Evolutionary conservation across 92 coral and sea anemone species (phyloP).

Genomic region (Parazoanthus swiftii): DNA sequence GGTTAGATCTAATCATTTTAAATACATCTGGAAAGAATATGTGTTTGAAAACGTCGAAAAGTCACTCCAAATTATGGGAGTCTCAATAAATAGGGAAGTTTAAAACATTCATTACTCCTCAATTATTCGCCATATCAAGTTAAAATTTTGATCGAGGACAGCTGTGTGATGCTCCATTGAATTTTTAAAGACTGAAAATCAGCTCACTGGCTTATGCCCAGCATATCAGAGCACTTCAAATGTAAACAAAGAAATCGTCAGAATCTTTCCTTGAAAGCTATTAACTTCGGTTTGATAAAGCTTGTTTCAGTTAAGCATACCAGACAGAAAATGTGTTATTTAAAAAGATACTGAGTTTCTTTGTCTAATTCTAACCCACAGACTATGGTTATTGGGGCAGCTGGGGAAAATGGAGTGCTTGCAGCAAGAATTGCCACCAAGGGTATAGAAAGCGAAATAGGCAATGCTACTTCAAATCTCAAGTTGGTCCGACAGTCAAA

Average conservation of each 20-base stretch:
- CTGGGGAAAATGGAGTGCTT: slow-evolving; percentile 21
- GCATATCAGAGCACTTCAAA: background rate
- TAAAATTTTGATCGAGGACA: too few species aligned
- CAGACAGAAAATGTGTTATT: background rate
- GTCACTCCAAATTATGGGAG: too few species aligned
- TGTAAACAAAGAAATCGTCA: background rate
- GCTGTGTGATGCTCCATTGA: too few species aligned
- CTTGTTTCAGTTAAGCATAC: background rate
- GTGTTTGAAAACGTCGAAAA: too few species aligned
- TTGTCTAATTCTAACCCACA: background rate
- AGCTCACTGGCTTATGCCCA: too few species aligned
- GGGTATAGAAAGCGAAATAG: slow-evolving; percentile 13
- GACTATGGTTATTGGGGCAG: slow-evolving; percentile 25
- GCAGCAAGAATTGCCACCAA: slow-evolving; percentile 32
- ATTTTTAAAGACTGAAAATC: too few species aligned
- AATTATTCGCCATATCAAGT: too few species aligned
- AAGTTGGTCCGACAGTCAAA: background rate
- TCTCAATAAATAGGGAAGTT: too few species aligned
- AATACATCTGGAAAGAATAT: too few species aligned
- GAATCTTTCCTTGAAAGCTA: background rate
- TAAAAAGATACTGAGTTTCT: background rate
- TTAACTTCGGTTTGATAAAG: background rate
- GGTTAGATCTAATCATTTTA: too few species aligned
- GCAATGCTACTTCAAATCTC: background rate
- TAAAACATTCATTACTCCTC: too few species aligned